A percentile compares a stretch with the other conserved stretches of the same genome.
Evolutionary conservation across 2,888 invertebrate genomes (phyloP).

Genomic region (Melanophora roralis): DNA sequence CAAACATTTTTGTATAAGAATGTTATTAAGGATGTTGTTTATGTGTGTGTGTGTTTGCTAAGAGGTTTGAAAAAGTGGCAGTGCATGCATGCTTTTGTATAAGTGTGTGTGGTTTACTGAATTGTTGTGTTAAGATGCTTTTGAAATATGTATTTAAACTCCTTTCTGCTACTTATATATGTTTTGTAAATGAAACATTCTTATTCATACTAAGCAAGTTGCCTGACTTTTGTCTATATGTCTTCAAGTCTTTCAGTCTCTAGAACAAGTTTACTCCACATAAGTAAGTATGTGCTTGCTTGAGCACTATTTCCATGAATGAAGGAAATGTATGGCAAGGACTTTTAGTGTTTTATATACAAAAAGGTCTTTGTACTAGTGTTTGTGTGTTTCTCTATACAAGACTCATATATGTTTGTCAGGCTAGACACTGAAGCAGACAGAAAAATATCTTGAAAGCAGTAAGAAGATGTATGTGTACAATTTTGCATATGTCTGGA

Average conservation of each 20-base stretch:
- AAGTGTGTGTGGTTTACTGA: slow-evolving; percentile 36
- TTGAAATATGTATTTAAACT: slow-evolving; percentile 60
- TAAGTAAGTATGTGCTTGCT: not conserved
- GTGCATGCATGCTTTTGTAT: not conserved
- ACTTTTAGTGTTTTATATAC: slow-evolving; percentile 43
- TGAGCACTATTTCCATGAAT: slow-evolving; percentile 45
- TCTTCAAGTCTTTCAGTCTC: not conserved
- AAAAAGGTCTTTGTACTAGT: not conserved
- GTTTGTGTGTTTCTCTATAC: slow-evolving; percentile 17
- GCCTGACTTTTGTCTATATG: not conserved
- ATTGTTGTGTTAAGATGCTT: slow-evolving; percentile 56
- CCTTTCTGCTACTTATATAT: slow-evolving; percentile 55
- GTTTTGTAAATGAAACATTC: slow-evolving; percentile 70
- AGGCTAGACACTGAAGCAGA: slow-evolving; percentile 50
- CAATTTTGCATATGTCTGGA: slow-evolving; percentile 26
- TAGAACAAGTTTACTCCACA: not conserved
- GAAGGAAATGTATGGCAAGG: slow-evolving; percentile 60
- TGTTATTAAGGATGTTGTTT: not conserved
- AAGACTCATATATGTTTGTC: slow-evolving; percentile 45
- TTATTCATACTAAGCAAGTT: slow-evolving; percentile 1
- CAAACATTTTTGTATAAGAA: not conserved
- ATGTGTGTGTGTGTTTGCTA: not conserved
- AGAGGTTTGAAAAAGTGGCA: slow-evolving; percentile 1
- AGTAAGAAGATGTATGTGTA: slow-evolving; percentile 16
- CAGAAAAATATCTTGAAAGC: slow-evolving; percentile 50